phyloP scores from a whole-genome alignment of 1,140 invertebrate species.

The Macrocentrus cingulum region DNA sequence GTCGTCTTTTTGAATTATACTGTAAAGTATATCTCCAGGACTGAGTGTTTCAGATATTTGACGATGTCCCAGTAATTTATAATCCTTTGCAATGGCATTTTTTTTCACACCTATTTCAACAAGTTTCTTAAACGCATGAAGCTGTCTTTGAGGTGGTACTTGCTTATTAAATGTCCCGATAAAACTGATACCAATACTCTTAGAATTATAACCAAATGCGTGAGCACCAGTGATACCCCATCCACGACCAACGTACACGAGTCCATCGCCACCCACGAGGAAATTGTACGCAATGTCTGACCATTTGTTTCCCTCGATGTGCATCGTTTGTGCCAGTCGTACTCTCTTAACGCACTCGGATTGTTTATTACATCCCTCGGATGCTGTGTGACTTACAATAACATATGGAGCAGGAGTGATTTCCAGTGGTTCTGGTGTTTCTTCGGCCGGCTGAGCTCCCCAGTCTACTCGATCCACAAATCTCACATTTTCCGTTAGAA shows the following conservation, averaged over 20 bases:
- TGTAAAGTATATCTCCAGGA: constrained; percentile 66
- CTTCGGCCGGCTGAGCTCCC: constrained; percentile 66
- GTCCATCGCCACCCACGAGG: constrained; percentile 75
- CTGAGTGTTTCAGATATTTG: constrained; percentile 70
- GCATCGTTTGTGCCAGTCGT: constrained; percentile 68
- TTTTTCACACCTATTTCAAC: constrained; percentile 65
- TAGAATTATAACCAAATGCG: constrained; percentile 68
- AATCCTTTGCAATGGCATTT: constrained; percentile 64
- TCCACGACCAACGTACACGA: constrained; percentile 74
- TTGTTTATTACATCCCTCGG: constrained; percentile 57
- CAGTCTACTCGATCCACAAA: constrained; percentile 64
- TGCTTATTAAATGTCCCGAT: constrained; percentile 62
- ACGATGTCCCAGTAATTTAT: constrained; percentile 69
- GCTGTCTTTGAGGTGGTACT: constrained; percentile 62
- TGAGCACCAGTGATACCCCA: constrained; percentile 75
- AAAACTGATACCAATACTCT: constrained; percentile 71
- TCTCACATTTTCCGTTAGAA: constrained; percentile 40
- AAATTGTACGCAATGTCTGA: constrained; percentile 77
- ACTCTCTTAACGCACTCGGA: constrained; percentile 60
- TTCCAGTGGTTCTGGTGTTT: constrained; percentile 57
- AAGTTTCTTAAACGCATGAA: constrained; percentile 63
- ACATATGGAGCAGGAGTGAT: constrained; percentile 69
- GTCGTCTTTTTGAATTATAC: constrained; percentile 67
- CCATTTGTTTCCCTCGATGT: constrained; percentile 69
- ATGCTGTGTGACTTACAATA: constrained; percentile 75